phyloP scores from a whole-genome alignment of 2,888 invertebrate species.

The Epirrhoe alternata region DNA sequence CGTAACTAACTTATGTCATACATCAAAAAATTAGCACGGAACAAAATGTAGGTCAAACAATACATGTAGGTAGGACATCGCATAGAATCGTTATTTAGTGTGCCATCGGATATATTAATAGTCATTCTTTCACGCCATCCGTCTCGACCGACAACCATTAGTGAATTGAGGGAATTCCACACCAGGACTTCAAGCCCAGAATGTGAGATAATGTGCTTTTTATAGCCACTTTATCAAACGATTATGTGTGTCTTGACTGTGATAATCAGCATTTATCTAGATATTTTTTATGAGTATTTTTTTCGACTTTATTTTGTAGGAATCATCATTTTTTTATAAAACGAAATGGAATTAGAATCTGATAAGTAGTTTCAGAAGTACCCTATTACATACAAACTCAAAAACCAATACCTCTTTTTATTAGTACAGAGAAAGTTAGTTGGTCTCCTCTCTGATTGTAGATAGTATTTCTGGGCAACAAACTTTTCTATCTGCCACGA shows the following conservation, averaged over 20 bases:
- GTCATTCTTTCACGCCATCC: conserved; percentile 51
- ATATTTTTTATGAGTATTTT: neutral
- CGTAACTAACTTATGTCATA: conserved; percentile 33
- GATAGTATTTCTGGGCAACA: conserved; percentile 2
- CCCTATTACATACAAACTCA: too few relatives aligned
- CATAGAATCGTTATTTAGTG: conserved; percentile 44
- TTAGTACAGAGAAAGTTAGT: neutral
- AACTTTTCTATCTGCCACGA: neutral
- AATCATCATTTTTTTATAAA: neutral
- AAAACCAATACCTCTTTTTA: too few relatives aligned
- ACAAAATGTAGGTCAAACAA: conserved; percentile 52
- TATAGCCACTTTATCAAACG: conserved; percentile 61
- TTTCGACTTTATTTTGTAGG: neutral
- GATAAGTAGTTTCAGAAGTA: too few relatives aligned
- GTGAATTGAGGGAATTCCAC: conserved; percentile 68
- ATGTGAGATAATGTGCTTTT: conserved; percentile 57
- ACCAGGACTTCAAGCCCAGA: conserved; percentile 41
- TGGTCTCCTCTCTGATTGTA: neutral
- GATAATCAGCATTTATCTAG: conserved; percentile 3
- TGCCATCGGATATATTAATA: conserved; percentile 52
- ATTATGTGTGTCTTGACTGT: conserved; percentile 17
- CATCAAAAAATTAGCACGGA: conserved; percentile 50
- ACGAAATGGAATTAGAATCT: too few relatives aligned
- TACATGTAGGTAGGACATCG: conserved; percentile 50
- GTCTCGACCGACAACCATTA: conserved; percentile 57